Evolutionary conservation across 2,113 vertebrate species (phyloP).

Genomic region (Chrysemys picta): DNA sequence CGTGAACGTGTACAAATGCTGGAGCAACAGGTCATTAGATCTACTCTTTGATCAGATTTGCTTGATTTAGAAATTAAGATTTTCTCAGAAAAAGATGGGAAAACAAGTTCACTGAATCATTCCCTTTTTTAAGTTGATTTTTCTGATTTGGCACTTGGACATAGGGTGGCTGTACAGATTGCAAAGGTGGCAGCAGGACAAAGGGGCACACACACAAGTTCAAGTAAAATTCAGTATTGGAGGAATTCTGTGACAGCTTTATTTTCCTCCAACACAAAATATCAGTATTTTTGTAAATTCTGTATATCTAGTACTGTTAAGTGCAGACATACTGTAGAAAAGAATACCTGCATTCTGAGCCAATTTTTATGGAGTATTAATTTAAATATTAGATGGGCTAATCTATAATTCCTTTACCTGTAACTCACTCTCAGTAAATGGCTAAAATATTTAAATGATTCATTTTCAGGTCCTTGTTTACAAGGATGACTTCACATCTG

Average conservation of each 20-base stretch:
- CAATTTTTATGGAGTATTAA: neutral
- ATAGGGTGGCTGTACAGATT: neutral
- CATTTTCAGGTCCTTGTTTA: conserved; percentile 87
- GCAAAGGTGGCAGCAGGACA: neutral
- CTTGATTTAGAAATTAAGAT: neutral
- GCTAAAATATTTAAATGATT: conserved; percentile 6
- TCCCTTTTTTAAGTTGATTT: neutral
- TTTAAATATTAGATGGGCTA: neutral
- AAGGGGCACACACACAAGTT: neutral
- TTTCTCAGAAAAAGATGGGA: neutral
- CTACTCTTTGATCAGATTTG: neutral
- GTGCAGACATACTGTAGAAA: neutral
- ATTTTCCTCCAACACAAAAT: neutral
- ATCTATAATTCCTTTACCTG: neutral
- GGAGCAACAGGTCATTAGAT: conserved; percentile 90
- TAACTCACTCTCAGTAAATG: neutral
- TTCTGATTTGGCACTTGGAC: neutral
- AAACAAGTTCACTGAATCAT: neutral
- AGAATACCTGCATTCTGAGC: neutral
- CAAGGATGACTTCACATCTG: conserved; percentile 90
- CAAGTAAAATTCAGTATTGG: neutral
- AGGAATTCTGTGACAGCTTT: neutral
- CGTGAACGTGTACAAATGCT: conserved; percentile 87
- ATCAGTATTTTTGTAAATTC: neutral
- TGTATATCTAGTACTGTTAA: neutral